Evolutionary conservation across 2,888 invertebrate species (phyloP).

Genomic region (Alcis repandata): DNA sequence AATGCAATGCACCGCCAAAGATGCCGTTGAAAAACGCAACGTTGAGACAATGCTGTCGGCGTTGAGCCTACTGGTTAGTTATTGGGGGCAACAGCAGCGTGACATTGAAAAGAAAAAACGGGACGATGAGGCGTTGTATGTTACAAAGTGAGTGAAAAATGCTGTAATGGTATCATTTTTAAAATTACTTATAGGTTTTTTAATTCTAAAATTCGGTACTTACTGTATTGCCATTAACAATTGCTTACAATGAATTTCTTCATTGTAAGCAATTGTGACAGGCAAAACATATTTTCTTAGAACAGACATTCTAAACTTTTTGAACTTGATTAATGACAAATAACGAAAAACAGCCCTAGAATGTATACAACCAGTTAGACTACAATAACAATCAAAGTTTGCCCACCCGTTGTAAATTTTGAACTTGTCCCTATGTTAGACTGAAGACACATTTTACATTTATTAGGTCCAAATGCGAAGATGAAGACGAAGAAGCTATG

Average conservation of each 20-base stretch:
- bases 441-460: constrained; percentile 24
- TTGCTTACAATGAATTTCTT: neutral
- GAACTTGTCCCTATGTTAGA: neutral
- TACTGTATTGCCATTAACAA: too few relatives aligned
- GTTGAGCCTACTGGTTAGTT: constrained; percentile 87
- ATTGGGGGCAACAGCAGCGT: constrained; percentile 93
- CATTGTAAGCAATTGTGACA: too few relatives aligned
- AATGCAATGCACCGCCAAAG: constrained; percentile 87
- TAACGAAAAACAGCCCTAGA: too few relatives aligned
- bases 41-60: constrained; percentile 84
- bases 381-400: neutral
- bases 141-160: constrained; percentile 86
- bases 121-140: constrained; percentile 92
- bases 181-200: too few relatives aligned
- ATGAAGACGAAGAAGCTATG: constrained; percentile 90
- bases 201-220: too few relatives aligned
- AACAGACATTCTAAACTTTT: too few relatives aligned
- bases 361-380: too few relatives aligned
- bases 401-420: neutral
- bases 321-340: too few relatives aligned
- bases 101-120: constrained; percentile 88
- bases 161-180: neutral
- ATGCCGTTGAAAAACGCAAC: constrained; percentile 73
- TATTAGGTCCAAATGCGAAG: constrained; percentile 87
- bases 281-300: too few relatives aligned